Percentiles rank a stretch among this genome's conserved stretches.
Conservation (phyloP, 2,797 vertebrate species). For the Carcharodon carcharias region DNA sequence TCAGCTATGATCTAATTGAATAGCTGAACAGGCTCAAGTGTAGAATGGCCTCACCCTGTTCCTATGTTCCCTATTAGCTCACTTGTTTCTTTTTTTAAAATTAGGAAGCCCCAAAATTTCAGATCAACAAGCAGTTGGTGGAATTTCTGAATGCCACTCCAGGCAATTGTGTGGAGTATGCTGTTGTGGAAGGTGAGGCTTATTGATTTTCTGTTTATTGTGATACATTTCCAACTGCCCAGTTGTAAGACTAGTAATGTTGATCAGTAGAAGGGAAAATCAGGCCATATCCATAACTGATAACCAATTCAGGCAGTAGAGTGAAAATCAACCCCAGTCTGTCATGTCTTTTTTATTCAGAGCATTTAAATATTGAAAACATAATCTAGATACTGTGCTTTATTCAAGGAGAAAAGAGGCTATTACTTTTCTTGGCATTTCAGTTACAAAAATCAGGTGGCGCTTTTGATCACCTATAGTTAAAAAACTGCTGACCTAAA, state of each 20-base stretch:
- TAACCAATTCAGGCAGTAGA: background rate
- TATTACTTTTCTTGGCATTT: background rate
- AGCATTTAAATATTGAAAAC: background rate
- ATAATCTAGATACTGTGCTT: background rate
- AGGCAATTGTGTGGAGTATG: conserved; percentile 67
- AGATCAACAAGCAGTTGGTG: conserved; percentile 58
- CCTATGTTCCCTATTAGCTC: background rate
- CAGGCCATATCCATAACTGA: background rate
- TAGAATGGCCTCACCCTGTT: background rate
- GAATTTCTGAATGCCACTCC: conserved; percentile 61
- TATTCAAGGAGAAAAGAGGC: background rate
- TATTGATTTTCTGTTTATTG: background rate
- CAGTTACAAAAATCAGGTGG: background rate
- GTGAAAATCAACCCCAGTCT: background rate
- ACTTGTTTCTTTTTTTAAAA: conserved; percentile 39
- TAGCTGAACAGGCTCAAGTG: background rate
- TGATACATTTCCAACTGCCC: background rate
- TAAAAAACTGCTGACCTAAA: no score
- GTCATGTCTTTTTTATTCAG: background rate
- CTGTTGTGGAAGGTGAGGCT: conserved; percentile 72
- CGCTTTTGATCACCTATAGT: background rate
- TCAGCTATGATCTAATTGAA: background rate
- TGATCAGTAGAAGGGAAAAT: background rate
- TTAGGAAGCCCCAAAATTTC: conserved; percentile 68
- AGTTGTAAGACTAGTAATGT: no score